Evolutionary conservation across 2,888 invertebrate genomes (phyloP), one percentile per base, ranked within the genome.

Genomic region (Xylota sylvarum): DNA sequence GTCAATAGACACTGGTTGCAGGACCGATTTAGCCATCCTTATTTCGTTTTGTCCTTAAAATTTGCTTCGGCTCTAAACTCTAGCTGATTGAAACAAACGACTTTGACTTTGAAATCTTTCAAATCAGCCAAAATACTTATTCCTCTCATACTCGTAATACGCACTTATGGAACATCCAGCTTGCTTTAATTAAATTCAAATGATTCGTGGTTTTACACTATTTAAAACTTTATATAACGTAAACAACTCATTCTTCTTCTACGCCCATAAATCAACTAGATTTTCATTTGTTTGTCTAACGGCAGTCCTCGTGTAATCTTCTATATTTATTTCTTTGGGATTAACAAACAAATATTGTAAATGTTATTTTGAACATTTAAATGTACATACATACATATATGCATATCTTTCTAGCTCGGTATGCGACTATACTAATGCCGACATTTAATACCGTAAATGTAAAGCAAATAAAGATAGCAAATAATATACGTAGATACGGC

Each of bases 1-100:
- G n/a, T 85, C 85, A 43, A 85, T 80, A 9, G 74, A 93, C 93
- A 23, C 91, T 89, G 40, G 92, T 64, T 88, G 93, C 92, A 1
- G 92, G 90, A 5, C 93, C 93, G 43, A 91, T 46, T 56, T 65
- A 35, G 43, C 27, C 46, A 56, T 76, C 10, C 0, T 70, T 43
- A 14, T 43, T 43, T 43, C 14, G 6, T 4, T 4, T n/a, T 43
- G 1, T 43, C n/a, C 40, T 40, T 3, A 40, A n/a, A n/a, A 5
- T n/a, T 5, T 40, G n/a, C n/a, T 5, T n/a, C 12, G 4, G 4
- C 4, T n/a, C n/a, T 2, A 14, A 43, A 14, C 14, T n/a, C 14
- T 4, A 6, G 6, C 14, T 14, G 6, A 43, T 14, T 43, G 43
- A 14, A 43, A 14, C 14, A 6, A 43, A 14, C 4, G 14, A n/a